phyloP scores from a whole-genome alignment of 2,797 vertebrate genomes.

The Salmo trutta region DNA sequence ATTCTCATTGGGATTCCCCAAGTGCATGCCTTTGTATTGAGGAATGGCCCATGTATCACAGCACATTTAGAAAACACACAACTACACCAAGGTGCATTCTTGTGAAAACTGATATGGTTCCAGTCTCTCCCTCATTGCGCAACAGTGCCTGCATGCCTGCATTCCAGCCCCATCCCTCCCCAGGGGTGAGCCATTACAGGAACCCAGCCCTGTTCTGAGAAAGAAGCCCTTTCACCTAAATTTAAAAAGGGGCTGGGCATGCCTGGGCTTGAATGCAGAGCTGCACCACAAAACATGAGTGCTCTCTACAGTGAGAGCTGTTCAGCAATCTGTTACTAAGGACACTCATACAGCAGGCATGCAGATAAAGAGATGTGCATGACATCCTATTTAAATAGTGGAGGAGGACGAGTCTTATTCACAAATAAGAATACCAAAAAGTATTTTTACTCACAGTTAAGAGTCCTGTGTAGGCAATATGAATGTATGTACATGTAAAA shows the following conservation, averaged over 20 bases:
- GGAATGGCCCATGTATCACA: background rate
- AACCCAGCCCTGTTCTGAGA: constrained; percentile 6
- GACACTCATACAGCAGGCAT: background rate
- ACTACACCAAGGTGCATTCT: background rate
- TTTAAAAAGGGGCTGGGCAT: constrained; percentile 36
- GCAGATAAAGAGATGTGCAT: background rate
- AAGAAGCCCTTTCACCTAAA: constrained; percentile 53
- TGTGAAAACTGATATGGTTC: background rate
- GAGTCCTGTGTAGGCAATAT: background rate
- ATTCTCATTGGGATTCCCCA: background rate
- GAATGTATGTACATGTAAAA: background rate
- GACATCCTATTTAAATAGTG: background rate
- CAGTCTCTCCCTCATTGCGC: constrained; percentile 21
- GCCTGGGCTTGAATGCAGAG: constrained; percentile 24
- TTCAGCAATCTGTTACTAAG: background rate
- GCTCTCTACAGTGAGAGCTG: constrained; percentile 1
- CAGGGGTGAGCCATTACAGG: background rate
- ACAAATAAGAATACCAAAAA: background rate
- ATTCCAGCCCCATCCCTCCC: constrained; percentile 8
- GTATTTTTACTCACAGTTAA: background rate
- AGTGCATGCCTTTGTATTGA: background rate
- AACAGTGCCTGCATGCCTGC: constrained; percentile 28
- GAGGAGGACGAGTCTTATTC: background rate
- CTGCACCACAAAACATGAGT: constrained; percentile 3
- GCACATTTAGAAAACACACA: constrained; percentile 1